phyloP scores from a whole-genome alignment of 2,113 vertebrate species.

The Ardeotis arabs region DNA sequence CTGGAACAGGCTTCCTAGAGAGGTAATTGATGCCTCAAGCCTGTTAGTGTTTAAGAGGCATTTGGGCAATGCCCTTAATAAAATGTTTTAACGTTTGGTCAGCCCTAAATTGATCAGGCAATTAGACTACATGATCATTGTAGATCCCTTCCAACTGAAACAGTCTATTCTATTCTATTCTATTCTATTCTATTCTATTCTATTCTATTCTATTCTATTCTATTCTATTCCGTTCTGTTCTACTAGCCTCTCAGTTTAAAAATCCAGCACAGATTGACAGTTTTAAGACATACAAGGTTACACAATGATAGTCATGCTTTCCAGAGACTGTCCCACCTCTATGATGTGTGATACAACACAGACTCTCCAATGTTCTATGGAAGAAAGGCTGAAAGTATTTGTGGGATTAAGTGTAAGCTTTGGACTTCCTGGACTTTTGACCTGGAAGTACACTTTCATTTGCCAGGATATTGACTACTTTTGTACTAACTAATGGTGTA shows the following conservation, averaged over 20 bases:
- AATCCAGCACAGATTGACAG: background rate
- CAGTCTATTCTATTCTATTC: background rate
- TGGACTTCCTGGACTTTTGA: background rate
- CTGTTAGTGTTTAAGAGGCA: background rate
- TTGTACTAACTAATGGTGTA: background rate
- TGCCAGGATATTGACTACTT: background rate
- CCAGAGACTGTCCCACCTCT: background rate
- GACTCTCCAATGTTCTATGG: background rate
- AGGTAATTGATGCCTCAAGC: background rate
- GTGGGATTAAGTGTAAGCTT: background rate
- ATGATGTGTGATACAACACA: rapidly evolving
- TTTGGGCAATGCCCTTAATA: background rate
- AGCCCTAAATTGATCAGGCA: too few species aligned
- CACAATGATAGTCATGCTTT: background rate
- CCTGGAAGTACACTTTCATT: background rate
- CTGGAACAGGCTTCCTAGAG: background rate
- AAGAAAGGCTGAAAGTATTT: background rate
- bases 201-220: background rate
- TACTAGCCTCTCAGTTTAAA: background rate
- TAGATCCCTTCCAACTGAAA: background rate
- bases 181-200: background rate
- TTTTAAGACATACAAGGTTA: background rate
- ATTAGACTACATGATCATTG: too few species aligned
- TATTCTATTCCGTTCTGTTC: background rate
- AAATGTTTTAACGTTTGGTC: too few species aligned